These are phyloP conservation scores for Hirundichthys speculiger DNA, from an alignment of 2,113 vertebrate species.

Conservation along the genomic window DNA sequence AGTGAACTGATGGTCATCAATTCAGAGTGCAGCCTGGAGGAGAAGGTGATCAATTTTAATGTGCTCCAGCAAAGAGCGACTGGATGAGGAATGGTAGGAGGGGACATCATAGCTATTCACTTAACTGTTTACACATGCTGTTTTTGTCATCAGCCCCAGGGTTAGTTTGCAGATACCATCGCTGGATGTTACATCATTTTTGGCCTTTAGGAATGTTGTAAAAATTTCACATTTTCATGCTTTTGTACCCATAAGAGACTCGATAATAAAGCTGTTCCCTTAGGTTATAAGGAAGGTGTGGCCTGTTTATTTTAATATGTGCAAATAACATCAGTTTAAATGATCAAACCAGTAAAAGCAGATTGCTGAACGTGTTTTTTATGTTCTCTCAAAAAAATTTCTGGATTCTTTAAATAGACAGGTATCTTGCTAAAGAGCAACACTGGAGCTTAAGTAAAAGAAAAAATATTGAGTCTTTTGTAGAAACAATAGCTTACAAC, in stretches of 20 bases:
- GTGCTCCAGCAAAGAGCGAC: constrained; percentile 37
- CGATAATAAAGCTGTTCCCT: no score
- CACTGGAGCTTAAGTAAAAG: neutral
- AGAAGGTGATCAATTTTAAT: constrained; percentile 59
- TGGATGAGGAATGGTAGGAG: constrained; percentile 2
- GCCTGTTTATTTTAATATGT: no score
- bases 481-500: neutral
- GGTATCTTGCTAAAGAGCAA: neutral
- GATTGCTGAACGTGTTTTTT: no score
- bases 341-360: no score
- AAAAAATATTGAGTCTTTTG: neutral
- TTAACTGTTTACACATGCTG: constrained; percentile 4
- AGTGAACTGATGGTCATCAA: constrained; percentile 23
- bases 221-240: no score
- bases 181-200: neutral
- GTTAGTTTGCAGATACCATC: no score
- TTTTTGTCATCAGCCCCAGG: neutral
- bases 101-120: neutral
- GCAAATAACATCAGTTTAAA: no score
- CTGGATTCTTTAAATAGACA: no score
- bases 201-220: no score
- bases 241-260: no score
- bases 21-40: constrained; percentile 29
- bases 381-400: no score
- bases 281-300: no score